phyloP scores from a whole-genome alignment of 2,113 vertebrate genomes.

The Sinocyclocheilus grahami region DNA sequence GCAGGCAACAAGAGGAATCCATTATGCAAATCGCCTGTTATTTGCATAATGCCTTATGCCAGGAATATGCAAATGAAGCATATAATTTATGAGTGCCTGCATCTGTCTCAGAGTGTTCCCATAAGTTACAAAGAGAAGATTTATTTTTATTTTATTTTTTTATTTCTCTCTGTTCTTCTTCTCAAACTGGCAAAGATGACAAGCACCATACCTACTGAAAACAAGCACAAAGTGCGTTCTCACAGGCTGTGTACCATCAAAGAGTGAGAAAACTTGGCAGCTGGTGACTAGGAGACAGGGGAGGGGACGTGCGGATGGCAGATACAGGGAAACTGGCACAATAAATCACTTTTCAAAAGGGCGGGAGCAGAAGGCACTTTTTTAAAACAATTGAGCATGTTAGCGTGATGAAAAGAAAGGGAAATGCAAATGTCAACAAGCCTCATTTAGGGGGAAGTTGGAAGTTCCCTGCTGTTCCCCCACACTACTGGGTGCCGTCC shows the following conservation, averaged over 20 bases:
- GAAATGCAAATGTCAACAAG: slow-evolving; percentile 59
- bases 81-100: slow-evolving; percentile 96
- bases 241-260: slow-evolving; percentile 67
- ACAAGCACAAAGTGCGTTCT: slow-evolving; percentile 63
- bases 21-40: slow-evolving; percentile 90
- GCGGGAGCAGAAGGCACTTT: slow-evolving; percentile 69
- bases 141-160: slow-evolving; percentile 44
- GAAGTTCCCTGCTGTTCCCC: slow-evolving; percentile 56
- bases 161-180: slow-evolving; percentile 59
- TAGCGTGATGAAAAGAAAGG: slow-evolving; percentile 62
- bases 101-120: slow-evolving; percentile 90
- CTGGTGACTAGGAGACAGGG: slow-evolving; percentile 53
- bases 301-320: slow-evolving; percentile 63
- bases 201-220: slow-evolving; percentile 65
- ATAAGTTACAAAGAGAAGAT: slow-evolving; percentile 88
- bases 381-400: slow-evolving; percentile 72
- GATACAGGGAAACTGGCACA: slow-evolving; percentile 62
- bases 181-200: slow-evolving; percentile 70
- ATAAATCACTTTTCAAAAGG: slow-evolving; percentile 68
- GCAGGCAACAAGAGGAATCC: slow-evolving; percentile 92
- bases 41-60: slow-evolving; percentile 98
- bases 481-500: slow-evolving; percentile 52
- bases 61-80: slow-evolving; percentile 92
- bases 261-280: slow-evolving; percentile 71
- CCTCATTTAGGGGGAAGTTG: slow-evolving; percentile 58